Conservation (phyloP, 2,113 vertebrate genomes). For the Prochilodus magdalenae region DNA sequence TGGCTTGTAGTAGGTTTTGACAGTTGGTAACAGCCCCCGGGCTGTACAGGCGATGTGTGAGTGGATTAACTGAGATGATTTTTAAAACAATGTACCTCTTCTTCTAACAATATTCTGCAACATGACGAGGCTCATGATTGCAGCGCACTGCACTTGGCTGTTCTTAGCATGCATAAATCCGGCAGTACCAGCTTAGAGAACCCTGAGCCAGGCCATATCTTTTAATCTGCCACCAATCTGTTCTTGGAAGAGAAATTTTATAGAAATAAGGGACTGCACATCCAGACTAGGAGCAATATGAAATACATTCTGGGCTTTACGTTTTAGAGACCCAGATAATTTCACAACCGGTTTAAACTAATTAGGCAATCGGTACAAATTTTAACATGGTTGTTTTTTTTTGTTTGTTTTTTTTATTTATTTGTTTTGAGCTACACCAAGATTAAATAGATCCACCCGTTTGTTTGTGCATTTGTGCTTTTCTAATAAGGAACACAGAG, state of each 20-base stretch:
- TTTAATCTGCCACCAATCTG: constrained; percentile 7
- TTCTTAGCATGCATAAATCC: neutral
- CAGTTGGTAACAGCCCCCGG: constrained; percentile 4
- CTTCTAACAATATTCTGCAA: constrained; percentile 29
- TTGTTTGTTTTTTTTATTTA: neutral
- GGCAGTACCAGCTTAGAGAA: neutral
- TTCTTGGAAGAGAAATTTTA: neutral
- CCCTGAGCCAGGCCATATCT: neutral
- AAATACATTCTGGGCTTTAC: constrained; percentile 11
- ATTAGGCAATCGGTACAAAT: neutral
- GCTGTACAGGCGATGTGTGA: neutral
- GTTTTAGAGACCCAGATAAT: constrained; percentile 5
- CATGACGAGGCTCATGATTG: constrained; percentile 30
- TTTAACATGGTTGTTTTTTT: neutral
- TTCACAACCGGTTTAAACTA: neutral
- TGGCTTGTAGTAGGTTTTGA: constrained; percentile 1
- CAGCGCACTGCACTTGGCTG: constrained; percentile 11
- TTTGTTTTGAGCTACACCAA: neutral
- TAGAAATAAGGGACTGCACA: neutral
- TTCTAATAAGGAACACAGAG: constrained; percentile 22
- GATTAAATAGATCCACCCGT: constrained; percentile 29
- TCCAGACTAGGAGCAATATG: constrained; percentile 28
- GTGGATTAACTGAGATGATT: constrained; percentile 30
- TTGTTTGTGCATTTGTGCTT: constrained; percentile 27
- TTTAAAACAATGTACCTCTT: constrained; percentile 48